phyloP scores from a whole-genome alignment of 2,888 invertebrate species.

The Parnassius orleans region DNA sequence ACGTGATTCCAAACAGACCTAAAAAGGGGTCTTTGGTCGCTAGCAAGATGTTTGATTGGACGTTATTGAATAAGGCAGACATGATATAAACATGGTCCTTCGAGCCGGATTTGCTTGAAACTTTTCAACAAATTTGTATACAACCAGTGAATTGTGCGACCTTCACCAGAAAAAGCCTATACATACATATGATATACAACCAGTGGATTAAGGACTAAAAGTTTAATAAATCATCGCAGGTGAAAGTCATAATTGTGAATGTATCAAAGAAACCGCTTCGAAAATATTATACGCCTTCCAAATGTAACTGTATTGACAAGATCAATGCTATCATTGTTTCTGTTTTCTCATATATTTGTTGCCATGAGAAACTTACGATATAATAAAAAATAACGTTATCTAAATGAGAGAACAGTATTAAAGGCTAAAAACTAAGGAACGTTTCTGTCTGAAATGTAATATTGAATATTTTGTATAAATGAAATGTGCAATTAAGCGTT shows the following conservation, averaged over 20 bases:
- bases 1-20: no score
- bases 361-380: constrained; percentile 19
- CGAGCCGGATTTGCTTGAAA: background rate
- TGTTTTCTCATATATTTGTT: constrained; percentile 20
- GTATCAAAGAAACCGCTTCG: constrained; percentile 3
- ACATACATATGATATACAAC: background rate
- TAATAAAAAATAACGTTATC: constrained; percentile 6
- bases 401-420: background rate
- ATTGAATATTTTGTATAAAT: no score
- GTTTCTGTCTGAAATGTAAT: no score
- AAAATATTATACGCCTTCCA: constrained; percentile 17
- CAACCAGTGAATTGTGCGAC: no score
- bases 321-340: constrained; percentile 21
- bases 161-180: no score
- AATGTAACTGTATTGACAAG: constrained; percentile 15
- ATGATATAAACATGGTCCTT: background rate
- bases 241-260: constrained; percentile 9
- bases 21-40: no score
- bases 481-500: no score
- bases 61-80: no score
- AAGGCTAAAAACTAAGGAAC: no score
- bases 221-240: constrained; percentile 6
- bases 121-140: no score
- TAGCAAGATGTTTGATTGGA: no score
- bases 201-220: background rate